phyloP scores from a whole-genome alignment of 2,888 invertebrate species.

The Steinernema carpocapsae region DNA sequence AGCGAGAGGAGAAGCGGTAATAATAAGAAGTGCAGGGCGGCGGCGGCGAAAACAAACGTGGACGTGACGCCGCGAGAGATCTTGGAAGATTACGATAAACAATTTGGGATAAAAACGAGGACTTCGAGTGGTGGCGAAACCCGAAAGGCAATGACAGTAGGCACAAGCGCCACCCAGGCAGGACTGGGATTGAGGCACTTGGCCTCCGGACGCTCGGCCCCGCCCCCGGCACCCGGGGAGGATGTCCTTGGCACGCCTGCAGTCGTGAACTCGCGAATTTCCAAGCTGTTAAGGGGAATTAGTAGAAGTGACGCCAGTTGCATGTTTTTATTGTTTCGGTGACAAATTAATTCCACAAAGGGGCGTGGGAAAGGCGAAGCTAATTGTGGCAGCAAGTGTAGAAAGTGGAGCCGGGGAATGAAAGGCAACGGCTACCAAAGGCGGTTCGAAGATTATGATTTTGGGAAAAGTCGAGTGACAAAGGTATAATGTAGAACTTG shows the following conservation, averaged over 20 bases:
- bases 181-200: neutral
- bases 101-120: neutral
- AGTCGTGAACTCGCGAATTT: conserved; percentile 1
- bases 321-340: too few relatives aligned
- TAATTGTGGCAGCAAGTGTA: too few relatives aligned
- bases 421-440: too few relatives aligned
- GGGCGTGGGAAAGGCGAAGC: too few relatives aligned
- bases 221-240: conserved; percentile 22
- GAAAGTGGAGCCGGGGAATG: too few relatives aligned
- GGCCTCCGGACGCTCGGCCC: neutral
- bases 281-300: neutral
- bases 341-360: too few relatives aligned
- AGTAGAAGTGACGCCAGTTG: neutral
- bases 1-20: neutral
- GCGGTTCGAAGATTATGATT: too few relatives aligned
- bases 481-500: too few relatives aligned
- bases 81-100: neutral
- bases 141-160: neutral
- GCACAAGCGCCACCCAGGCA: neutral
- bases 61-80: neutral
- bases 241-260: conserved; percentile 24
- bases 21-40: conserved; percentile 9
- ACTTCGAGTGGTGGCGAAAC: neutral
- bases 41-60: neutral
- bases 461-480: too few relatives aligned